Evolutionary conservation across 1,140 invertebrate species (phyloP), one percentile per base, ranked within the genome.

Genomic region (Antheraea mylitta): DNA sequence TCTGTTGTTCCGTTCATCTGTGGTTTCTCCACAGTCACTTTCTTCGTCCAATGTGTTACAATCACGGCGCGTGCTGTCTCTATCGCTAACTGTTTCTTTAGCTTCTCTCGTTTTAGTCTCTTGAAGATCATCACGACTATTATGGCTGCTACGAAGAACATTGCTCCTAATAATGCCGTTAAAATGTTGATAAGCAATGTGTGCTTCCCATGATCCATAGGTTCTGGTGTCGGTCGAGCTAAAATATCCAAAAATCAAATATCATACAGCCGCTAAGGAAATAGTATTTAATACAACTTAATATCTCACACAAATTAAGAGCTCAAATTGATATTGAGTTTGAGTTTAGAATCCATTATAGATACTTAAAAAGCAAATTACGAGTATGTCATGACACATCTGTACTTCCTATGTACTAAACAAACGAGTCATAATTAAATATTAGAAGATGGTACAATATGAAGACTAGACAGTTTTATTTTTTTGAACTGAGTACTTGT

Each of bases 31-130:
- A 98, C 96, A 19, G 97, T 97, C 0, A 98, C 95, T 90, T 98
- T 98, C 77, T 97, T 98, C 13, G 96, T 97, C 95, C 96, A 97
- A 76, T 97, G 96, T 64, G 97, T 96, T 6, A 97, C 95, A 8
- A 96, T 95, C 1, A 95, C 95, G 0, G 95, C 95, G 66, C 95
- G 91, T 0, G 95, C 95, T 0, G 96, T 96, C 83, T 97, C 96
- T 67, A 97, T 95, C 0, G 96, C 96, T 69, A 96, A 83, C 59
- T 96, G 91, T 78, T 97, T 97, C 81, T 97, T 95, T 73, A 95
- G 93, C 79, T 96, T 96, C 80, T 96, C 95, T 59, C 95, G 85
- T 68, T 93, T 93, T 38, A 94, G 69, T 53, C 93, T 94, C 42
- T 93, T 93, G 67, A 94, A 92, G 68, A 94, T 90, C 80, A 92